phyloP scores from a whole-genome alignment of 1,140 invertebrate genomes.

The Colletes latitarsis region DNA sequence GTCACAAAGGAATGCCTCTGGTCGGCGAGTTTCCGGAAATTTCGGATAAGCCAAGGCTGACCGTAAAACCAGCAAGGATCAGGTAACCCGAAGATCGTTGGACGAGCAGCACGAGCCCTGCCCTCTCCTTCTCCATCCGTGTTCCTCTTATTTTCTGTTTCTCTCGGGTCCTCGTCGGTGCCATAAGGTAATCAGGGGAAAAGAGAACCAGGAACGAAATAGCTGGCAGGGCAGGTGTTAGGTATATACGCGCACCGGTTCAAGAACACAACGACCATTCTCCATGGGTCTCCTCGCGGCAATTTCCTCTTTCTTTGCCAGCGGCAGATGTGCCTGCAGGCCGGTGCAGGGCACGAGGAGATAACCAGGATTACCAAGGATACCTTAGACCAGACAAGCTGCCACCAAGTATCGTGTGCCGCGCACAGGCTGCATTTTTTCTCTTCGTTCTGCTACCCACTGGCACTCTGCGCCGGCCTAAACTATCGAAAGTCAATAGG shows the following conservation, averaged over 20 bases:
- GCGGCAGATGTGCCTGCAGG: conserved; percentile 58
- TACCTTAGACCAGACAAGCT: conserved; percentile 39
- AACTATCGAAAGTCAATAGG: not conserved
- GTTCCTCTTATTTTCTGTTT: not conserved
- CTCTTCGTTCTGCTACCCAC: too few relatives aligned
- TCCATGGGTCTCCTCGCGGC: conserved; percentile 21
- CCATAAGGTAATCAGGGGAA: conserved; percentile 29
- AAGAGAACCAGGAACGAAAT: conserved; percentile 23
- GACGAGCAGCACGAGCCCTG: conserved; percentile 58
- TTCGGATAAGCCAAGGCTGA: conserved; percentile 14
- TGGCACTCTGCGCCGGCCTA: not conserved
- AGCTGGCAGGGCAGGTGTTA: conserved; percentile 57
- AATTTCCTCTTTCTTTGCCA: conserved; percentile 51
- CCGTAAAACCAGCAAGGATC: conserved; percentile 13
- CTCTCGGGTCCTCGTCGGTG: not conserved
- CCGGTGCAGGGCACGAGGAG: conserved; percentile 43
- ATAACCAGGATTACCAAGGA: conserved; percentile 59
- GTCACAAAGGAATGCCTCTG: not conserved
- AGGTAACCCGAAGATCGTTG: conserved; percentile 29
- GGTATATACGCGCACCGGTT: conserved; percentile 24
- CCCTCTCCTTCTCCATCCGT: not conserved
- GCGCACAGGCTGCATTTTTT: not conserved
- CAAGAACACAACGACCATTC: conserved; percentile 40
- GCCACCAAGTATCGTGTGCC: conserved; percentile 23
- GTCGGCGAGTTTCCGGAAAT: conserved; percentile 14